Evolutionary conservation across 2,888 invertebrate species (phyloP).

Genomic region (Periphyllus acericola): DNA sequence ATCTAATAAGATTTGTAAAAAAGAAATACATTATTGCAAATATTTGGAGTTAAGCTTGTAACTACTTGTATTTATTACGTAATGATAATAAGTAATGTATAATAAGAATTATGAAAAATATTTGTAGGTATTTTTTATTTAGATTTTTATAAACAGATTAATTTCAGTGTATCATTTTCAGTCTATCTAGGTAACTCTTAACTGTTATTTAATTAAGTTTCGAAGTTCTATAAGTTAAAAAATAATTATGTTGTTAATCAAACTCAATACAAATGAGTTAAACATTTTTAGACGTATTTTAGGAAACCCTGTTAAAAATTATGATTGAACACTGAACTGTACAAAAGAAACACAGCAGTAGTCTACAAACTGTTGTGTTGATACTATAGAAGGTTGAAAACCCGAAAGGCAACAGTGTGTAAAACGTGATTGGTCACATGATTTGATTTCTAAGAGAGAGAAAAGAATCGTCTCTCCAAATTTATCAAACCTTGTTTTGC

Average conservation of each 20-base stretch:
- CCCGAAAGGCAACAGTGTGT: constrained; percentile 52
- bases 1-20: too few species aligned
- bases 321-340: background rate
- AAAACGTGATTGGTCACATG: constrained; percentile 60
- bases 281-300: background rate
- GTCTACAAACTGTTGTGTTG: constrained; percentile 12
- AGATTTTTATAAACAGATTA: background rate
- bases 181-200: background rate
- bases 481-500: constrained; percentile 52
- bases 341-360: background rate
- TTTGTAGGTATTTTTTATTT: background rate
- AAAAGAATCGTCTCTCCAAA: constrained; percentile 57
- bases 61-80: too few species aligned
- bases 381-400: constrained; percentile 16
- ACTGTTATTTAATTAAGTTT: background rate
- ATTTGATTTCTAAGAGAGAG: constrained; percentile 50
- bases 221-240: background rate
- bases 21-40: too few species aligned
- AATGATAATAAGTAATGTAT: too few species aligned
- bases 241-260: background rate
- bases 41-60: too few species aligned
- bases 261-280: background rate
- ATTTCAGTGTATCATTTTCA: background rate
- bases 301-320: constrained; percentile 22
- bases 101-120: too few species aligned